Conservation (phyloP, 2,113 vertebrate species). For the Chaenocephalus aceratus region DNA sequence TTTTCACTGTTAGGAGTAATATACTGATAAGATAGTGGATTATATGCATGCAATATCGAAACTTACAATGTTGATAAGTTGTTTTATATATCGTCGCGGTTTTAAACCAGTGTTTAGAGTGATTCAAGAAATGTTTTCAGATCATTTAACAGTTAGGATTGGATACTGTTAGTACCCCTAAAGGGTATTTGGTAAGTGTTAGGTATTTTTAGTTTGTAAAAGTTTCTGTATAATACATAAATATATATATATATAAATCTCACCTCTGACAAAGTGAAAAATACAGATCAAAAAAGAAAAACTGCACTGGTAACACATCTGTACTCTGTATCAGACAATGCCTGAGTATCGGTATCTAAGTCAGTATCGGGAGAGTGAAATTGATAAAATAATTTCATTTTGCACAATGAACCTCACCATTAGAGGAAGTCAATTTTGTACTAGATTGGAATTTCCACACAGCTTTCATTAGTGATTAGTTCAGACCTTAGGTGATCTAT, state of each 20-base stretch:
- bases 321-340: neutral
- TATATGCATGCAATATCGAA: neutral
- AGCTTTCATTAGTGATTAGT: conserved; percentile 60
- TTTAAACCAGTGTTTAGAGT: too few relatives aligned
- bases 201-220: too few relatives aligned
- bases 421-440: conserved; percentile 11
- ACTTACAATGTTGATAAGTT: neutral
- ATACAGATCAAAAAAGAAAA: neutral
- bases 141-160: too few relatives aligned
- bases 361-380: conserved; percentile 1
- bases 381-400: neutral
- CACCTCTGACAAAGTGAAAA: neutral
- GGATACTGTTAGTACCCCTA: too few relatives aligned
- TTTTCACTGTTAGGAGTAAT: neutral
- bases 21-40: neutral
- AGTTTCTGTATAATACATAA: too few relatives aligned
- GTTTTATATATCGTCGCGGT: neutral
- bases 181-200: too few relatives aligned
- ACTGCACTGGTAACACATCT: neutral
- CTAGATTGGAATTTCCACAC: conserved; percentile 37
- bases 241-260: neutral
- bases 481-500: conserved; percentile 68
- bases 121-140: too few relatives aligned
- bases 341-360: neutral
- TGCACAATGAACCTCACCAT: neutral